These are phyloP conservation scores for Ophiodon elongatus DNA, from an alignment of 2,113 vertebrate species.

Conservation along the genomic window DNA sequence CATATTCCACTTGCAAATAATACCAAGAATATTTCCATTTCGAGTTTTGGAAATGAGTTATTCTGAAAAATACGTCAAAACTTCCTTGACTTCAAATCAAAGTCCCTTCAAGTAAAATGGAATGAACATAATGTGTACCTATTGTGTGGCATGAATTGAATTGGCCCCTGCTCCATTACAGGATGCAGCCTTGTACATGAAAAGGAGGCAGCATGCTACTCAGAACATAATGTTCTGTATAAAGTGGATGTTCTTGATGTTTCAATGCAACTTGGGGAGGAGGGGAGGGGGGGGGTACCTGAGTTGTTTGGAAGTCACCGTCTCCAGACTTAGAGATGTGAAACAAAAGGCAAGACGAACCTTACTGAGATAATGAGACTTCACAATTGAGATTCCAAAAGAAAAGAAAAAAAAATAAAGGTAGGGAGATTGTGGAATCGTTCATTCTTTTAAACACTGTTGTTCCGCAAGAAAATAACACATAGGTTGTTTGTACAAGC, in stretches of 20 bases:
- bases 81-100: conserved; percentile 34
- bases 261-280: conserved; percentile 19
- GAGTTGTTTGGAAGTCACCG: conserved; percentile 19
- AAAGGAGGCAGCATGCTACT: conserved; percentile 41
- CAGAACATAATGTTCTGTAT: conserved; percentile 34
- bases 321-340: conserved; percentile 10
- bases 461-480: not conserved
- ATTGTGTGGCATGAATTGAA: conserved; percentile 38
- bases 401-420: not conserved
- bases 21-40: conserved; percentile 38
- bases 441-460: not conserved
- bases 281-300: too few species aligned
- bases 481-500: not conserved
- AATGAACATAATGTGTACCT: conserved; percentile 23
- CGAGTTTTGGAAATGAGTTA: not conserved
- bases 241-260: conserved; percentile 49
- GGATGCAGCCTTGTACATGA: conserved; percentile 12
- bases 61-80: not conserved
- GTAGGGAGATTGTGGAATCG: not conserved
- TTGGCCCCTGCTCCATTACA: conserved; percentile 27
- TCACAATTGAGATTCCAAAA: not conserved
- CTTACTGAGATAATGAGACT: not conserved
- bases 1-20: conserved; percentile 35
- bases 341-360: conserved; percentile 25
- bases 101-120: conserved; percentile 25